phyloP scores from a whole-genome alignment of 2,797 vertebrate species.

The Echeneis naucrates region DNA sequence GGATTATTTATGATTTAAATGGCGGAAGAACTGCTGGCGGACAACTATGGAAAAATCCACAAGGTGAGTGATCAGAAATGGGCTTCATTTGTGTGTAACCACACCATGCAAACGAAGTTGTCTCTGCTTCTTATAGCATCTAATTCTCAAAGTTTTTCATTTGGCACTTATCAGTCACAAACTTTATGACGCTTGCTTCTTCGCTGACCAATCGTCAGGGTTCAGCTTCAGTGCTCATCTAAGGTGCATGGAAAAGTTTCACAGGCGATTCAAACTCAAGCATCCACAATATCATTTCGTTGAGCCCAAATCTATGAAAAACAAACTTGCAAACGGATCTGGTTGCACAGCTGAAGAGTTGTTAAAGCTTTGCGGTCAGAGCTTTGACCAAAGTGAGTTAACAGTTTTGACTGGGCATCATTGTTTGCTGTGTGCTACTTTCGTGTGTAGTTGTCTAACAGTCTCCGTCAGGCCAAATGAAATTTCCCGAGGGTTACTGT shows the following conservation, averaged over 20 bases:
- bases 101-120: too few relatives aligned
- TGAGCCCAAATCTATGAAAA: not conserved
- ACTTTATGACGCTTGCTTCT: too few relatives aligned
- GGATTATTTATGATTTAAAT: constrained; percentile 73
- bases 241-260: not conserved
- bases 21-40: constrained; percentile 81
- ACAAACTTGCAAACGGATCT: not conserved
- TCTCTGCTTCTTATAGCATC: not conserved
- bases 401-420: constrained; percentile 56
- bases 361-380: not conserved
- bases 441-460: constrained; percentile 50
- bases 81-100: not conserved
- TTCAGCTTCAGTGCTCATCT: not conserved
- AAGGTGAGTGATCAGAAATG: constrained; percentile 72
- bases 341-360: not conserved
- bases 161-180: not conserved
- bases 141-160: not conserved
- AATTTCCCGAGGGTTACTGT: constrained; percentile 50
- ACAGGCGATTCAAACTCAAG: not conserved
- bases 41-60: constrained; percentile 60
- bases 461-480: constrained; percentile 58
- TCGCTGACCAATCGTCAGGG: not conserved
- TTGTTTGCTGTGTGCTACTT: constrained; percentile 58
- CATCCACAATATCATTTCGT: not conserved
- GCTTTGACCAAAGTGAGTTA: constrained; percentile 24